Base-by-base conservation (phyloP, 2,113 vertebrate species). In the Rhadina sibilatrix region DNA sequence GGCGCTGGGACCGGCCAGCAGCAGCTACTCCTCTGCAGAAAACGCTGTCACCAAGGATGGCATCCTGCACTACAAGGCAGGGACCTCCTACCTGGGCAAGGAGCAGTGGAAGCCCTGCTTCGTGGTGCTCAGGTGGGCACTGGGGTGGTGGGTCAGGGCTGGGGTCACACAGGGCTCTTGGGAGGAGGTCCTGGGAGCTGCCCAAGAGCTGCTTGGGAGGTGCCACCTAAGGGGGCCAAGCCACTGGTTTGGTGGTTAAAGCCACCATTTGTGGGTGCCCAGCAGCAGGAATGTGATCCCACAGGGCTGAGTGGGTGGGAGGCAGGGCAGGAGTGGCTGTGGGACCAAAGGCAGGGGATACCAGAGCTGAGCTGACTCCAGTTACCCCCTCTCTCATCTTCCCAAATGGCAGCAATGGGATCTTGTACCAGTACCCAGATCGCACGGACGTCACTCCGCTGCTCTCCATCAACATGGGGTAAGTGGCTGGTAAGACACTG, bases 391-490 rank as follows among this genome's bases (percentile, higher is more conserved):
- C 19, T 96, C 64, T 47, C 65, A 5, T 78, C 84, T 88, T 93
- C 80, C 66, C 77, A 28, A 88, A 91, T 0, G 85, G 54, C 97
- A 99, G 99, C 96, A 99, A 98, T 0, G 99, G 99, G 47, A 98
- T 99, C 97, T 96, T 99, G 63, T 99, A 99, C 97, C 98, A 99
- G 97, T 99, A 99, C 54, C 98, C 99, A 0, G 99, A 99, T 90
- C 98, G 98, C 95, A 99, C 98, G 0, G 99, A 99, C 0, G 98
- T 98, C 76, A 98, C 98, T 3, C 99, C 99, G 21, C 92, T 99
- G 96, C 97, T 99, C 95, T 99, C 99, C 0, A 98, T 99, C 97
- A 99, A 99, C 85, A 99, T 99, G 99, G 99, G 99, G 99, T 99
- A 95, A 98, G 99, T 25, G 21, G 28, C 54, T 31, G 54, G 20